Evolutionary conservation across 23 tunicate species (phyloP).

Genomic region (Ciona savignyi): DNA sequence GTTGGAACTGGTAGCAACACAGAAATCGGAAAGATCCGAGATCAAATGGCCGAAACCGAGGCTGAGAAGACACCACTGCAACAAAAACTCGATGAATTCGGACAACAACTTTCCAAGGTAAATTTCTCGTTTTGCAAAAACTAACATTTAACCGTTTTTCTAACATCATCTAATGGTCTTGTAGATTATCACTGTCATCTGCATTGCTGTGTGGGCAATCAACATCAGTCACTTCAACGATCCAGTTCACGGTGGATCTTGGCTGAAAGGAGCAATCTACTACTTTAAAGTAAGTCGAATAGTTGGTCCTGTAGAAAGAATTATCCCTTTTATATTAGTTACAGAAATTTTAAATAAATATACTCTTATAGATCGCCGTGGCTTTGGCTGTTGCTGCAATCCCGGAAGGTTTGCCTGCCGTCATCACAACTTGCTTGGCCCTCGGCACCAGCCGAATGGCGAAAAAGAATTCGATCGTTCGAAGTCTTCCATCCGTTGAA

Average conservation of each 20-base stretch:
- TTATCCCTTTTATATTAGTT: too few species aligned
- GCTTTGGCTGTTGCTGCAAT: conserved; percentile 99
- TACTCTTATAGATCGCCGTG: conserved; percentile 75
- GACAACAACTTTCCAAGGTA: conserved; percentile 89
- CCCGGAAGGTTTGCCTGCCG: conserved; percentile 99
- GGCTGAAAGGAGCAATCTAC: conserved; percentile 98
- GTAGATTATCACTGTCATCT: conserved; percentile 66
- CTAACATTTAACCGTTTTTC: neutral
- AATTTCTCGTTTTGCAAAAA: neutral
- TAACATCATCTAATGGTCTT: neutral
- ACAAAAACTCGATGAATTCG: conserved; percentile 95
- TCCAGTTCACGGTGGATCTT: conserved; percentile 99
- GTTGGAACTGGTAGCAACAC: conserved; percentile 90
- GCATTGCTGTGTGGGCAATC: conserved; percentile 99
- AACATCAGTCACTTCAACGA: conserved; percentile 99
- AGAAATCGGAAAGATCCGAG: conserved; percentile 97
- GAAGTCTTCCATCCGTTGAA: conserved; percentile 96
- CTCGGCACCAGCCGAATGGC: conserved; percentile 99
- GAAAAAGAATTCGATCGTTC: conserved; percentile 97
- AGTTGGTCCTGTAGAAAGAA: too few species aligned
- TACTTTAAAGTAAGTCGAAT: conserved; percentile 73
- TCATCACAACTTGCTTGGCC: conserved; percentile 98
- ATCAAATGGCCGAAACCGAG: conserved; percentile 98
- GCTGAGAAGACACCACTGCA: conserved; percentile 98
- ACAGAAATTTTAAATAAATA: too few species aligned